Evolutionary conservation across 2,797 vertebrate species (phyloP), one percentile per base, ranked within the genome.

Genomic region (Hipposideros larvatus): DNA sequence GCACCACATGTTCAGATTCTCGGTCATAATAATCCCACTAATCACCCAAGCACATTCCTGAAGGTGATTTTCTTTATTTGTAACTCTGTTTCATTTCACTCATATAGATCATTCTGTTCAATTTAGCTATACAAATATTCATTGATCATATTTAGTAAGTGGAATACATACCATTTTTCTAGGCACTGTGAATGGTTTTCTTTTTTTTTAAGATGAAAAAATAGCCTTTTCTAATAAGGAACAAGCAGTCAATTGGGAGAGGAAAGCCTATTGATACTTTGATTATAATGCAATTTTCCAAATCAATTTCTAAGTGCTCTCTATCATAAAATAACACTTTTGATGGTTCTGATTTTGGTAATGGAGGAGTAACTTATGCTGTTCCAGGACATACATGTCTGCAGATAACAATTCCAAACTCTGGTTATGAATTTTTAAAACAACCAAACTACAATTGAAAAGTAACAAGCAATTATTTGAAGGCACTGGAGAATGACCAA

Each of bases 41-140:
- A 80, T 61, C 24, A 88, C 86, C 82, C 26, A 71, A 96, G 51
- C 9, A 95, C 59, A 11, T 92, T 84, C 37, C 21, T 83, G 59
- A 90, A 37, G 8, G 28, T 91, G 13, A 4, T 97, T 95, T 97
- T 83, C 61, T 92, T 96, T 85, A 83, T 77, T 66, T 95, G 28
- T 82, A 85, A 63, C 19, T 73, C 31, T 87, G 6, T 74, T 73
- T 91, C 19, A 57, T 92, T 87, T 97, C 61, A 88, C 21, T 79
- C 43, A 87, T 53, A 79, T 63, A 84, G 65, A 85, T 51, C 85
- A 31, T 94, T 77, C 55, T 83, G 51, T 70, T 79, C 4, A 59
- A 88, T 87, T 74, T 83, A 79, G 84, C 90, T 89, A 73, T 79
- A 51, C 22, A 79, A n/a, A 63, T 94, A 92, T 63, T 87, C 46